These are phyloP conservation scores for Parochlus steinenii DNA, from an alignment of 2,888 invertebrate genomes.

Conservation along the genomic window DNA sequence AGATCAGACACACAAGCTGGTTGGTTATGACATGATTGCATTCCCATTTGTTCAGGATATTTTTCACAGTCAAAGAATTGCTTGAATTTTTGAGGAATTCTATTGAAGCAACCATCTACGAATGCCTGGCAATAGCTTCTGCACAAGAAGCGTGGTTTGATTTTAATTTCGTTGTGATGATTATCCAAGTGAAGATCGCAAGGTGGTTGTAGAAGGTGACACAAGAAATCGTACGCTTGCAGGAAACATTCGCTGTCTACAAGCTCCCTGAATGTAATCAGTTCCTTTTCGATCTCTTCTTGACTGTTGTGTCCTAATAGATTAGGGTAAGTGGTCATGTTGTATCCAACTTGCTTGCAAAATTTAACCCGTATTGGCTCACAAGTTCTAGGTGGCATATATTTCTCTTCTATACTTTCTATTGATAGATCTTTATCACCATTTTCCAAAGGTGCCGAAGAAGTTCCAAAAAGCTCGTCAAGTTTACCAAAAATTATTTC, in stretches of 20 bases:
- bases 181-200: constrained; percentile 45
- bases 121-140: constrained; percentile 73
- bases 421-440: constrained; percentile 32
- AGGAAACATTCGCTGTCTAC: constrained; percentile 82
- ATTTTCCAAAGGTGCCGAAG: constrained; percentile 31
- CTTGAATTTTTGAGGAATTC: constrained; percentile 52
- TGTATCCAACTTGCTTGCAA: constrained; percentile 57
- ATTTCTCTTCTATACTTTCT: constrained; percentile 2
- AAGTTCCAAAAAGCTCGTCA: constrained; percentile 19
- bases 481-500: constrained; percentile 11
- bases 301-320: constrained; percentile 42
- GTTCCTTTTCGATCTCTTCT: constrained; percentile 51
- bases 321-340: constrained; percentile 72
- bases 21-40: constrained; percentile 56
- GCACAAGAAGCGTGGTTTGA: constrained; percentile 33
- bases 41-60: constrained; percentile 63
- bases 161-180: constrained; percentile 3
- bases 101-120: constrained; percentile 62
- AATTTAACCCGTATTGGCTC: constrained; percentile 46
- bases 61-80: constrained; percentile 58
- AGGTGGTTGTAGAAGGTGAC: constrained; percentile 68
- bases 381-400: constrained; percentile 48
- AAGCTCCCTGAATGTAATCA: constrained; percentile 70
- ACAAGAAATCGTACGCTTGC: constrained; percentile 77
- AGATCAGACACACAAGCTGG: constrained; percentile 67